phyloP scores from a whole-genome alignment of 2,888 invertebrate species.

The Leucophenga montana region DNA sequence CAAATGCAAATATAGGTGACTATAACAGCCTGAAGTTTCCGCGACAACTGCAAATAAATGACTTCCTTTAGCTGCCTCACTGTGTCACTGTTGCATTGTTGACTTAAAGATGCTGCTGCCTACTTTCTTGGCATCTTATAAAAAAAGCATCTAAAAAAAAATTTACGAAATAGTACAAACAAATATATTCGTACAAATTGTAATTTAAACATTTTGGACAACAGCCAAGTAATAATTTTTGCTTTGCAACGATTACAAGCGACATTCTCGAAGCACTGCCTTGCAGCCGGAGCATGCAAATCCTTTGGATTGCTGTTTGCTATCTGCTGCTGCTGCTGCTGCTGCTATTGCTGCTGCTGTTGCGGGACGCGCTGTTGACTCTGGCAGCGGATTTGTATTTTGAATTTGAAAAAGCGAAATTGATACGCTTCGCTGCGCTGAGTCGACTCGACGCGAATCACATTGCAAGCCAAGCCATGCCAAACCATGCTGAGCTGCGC shows the following conservation, averaged over 20 bases:
- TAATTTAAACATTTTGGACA: constrained; percentile 66
- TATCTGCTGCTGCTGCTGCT: constrained; percentile 5
- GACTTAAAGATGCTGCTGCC: neutral
- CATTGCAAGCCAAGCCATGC: neutral
- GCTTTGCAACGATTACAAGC: constrained; percentile 35
- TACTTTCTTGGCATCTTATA: neutral
- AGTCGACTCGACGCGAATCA: neutral
- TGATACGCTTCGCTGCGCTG: constrained; percentile 59
- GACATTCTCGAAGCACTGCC: neutral
- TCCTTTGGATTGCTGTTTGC: constrained; percentile 15
- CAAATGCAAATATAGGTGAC: no score
- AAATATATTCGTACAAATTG: constrained; percentile 53
- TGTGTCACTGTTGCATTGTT: neutral
- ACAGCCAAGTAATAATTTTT: constrained; percentile 65
- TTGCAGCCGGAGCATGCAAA: constrained; percentile 16
- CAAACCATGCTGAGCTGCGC: neutral
- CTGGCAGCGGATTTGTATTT: constrained; percentile 38
- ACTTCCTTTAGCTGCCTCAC: constrained; percentile 3
- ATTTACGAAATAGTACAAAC: neutral
- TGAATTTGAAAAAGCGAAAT: constrained; percentile 52
- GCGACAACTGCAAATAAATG: constrained; percentile 26
- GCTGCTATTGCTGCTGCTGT: neutral
- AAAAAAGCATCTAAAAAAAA: neutral
- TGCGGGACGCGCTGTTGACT: neutral
- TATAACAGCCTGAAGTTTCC: no score